Evolutionary conservation across 2,113 vertebrate species (phyloP).

Genomic region (Nerophis ophidion): DNA sequence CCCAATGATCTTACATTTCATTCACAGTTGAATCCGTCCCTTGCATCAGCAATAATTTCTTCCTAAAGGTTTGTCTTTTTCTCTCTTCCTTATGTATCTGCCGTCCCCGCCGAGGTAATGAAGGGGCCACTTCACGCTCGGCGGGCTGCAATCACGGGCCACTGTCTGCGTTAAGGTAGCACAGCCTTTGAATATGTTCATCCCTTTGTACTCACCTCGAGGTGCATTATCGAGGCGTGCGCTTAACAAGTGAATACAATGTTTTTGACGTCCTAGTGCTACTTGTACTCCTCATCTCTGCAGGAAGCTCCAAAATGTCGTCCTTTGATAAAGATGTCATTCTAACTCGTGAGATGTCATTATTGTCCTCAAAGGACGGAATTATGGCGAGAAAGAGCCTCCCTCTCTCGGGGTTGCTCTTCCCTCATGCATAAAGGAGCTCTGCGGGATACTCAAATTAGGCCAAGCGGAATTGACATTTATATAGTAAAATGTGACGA

Average conservation of each 20-base stretch:
- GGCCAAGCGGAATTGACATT: slow-evolving; percentile 37
- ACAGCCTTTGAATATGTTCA: slow-evolving; percentile 19
- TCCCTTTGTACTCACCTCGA: slow-evolving; percentile 2
- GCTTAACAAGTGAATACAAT: neutral
- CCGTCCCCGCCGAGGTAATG: slow-evolving; percentile 9
- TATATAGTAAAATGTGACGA: slow-evolving; percentile 23
- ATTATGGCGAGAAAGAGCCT: slow-evolving; percentile 8
- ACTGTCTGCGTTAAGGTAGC: slow-evolving; percentile 12
- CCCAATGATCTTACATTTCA: neutral
- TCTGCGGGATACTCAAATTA: slow-evolving; percentile 26
- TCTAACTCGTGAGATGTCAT: slow-evolving; percentile 10
- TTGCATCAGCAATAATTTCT: slow-evolving; percentile 31
- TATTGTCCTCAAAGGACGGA: slow-evolving; percentile 18
- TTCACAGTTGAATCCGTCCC: slow-evolving; percentile 28
- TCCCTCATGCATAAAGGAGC: slow-evolving; percentile 9
- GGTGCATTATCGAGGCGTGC: neutral
- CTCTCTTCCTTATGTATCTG: slow-evolving; percentile 32
- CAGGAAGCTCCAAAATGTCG: neutral
- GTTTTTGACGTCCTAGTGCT: slow-evolving; percentile 6
- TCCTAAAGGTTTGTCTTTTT: slow-evolving; percentile 32
- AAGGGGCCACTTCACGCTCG: slow-evolving; percentile 25
- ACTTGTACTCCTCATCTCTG: slow-evolving; percentile 1
- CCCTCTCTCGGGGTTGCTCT: slow-evolving; percentile 20
- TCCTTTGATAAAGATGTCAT: slow-evolving; percentile 10
- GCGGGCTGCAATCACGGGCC: slow-evolving; percentile 20